Conservation (phyloP, 2,888 invertebrate species). For the Panorpa germanica region DNA sequence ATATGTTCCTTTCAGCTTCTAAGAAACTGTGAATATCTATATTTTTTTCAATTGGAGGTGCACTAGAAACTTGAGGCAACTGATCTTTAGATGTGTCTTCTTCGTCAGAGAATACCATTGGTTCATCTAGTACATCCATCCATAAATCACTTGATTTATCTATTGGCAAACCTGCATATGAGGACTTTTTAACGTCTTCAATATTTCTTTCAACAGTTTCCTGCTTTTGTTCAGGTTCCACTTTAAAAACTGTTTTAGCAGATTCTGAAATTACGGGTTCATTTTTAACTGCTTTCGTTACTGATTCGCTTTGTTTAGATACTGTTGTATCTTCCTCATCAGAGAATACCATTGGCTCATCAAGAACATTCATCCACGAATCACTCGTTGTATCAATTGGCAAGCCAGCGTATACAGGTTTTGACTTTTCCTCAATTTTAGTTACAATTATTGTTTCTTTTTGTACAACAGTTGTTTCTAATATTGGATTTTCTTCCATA, state of each 20-base stretch:
- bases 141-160: conserved; percentile 18
- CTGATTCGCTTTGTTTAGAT: too few species aligned
- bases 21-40: too few species aligned
- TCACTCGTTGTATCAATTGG: conserved; percentile 15
- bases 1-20: too few species aligned
- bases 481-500: background rate
- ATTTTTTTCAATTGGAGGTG: conserved; percentile 3
- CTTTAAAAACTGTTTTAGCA: background rate
- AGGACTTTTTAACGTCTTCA: background rate
- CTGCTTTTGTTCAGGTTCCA: background rate
- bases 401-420: conserved; percentile 16
- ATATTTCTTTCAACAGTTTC: background rate
- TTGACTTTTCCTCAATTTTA: conserved; percentile 6
- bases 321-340: background rate
- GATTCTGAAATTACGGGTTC: conserved; percentile 2
- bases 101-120: conserved; percentile 15
- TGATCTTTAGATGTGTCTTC: too few species aligned
- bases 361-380: conserved; percentile 15
- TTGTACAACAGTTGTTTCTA: background rate
- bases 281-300: conserved; percentile 1
- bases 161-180: conserved; percentile 15
- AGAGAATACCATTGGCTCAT: conserved; percentile 21
- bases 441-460: conserved; percentile 3
- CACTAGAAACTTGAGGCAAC: too few species aligned
- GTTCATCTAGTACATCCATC: conserved; percentile 19